These are phyloP conservation scores for Kobus ellipsiprymnus DNA, from an alignment of 2,113 vertebrate species.

Conservation along the genomic window DNA sequence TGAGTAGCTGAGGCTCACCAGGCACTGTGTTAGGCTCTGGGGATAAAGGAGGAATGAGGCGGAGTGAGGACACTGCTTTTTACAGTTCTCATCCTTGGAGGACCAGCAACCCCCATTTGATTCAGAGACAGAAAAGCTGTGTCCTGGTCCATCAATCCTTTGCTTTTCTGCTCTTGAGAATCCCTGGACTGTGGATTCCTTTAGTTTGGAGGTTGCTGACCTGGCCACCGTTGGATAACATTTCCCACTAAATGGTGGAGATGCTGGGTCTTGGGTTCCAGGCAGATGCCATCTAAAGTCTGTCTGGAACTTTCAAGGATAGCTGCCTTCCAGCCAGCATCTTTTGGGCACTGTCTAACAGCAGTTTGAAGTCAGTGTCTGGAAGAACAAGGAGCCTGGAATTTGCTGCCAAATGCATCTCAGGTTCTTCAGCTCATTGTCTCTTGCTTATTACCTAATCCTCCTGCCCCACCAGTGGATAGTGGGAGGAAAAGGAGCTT, in stretches of 20 bases:
- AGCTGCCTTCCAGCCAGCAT: neutral
- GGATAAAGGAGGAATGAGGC: neutral
- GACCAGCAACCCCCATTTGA: neutral
- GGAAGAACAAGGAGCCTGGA: neutral
- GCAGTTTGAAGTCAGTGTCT: neutral
- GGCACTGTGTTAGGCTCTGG: neutral
- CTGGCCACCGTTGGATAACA: neutral
- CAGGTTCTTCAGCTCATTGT: slow-evolving; percentile 21
- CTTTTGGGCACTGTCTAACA: neutral
- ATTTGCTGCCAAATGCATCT: slow-evolving; percentile 30
- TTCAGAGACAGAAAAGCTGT: neutral
- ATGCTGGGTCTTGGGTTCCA: neutral
- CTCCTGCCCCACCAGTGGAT: neutral
- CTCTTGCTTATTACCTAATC: neutral
- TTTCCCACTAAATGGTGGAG: neutral
- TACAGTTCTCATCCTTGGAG: neutral
- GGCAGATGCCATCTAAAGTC: neutral
- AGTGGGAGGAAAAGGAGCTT: neutral
- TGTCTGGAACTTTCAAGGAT: neutral
- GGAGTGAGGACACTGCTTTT: neutral
- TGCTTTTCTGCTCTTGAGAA: neutral
- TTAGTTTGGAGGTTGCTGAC: neutral
- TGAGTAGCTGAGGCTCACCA: neutral
- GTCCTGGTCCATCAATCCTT: neutral
- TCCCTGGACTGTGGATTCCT: neutral